Conservation (phyloP, 2,888 invertebrate genomes). For the Myathropa florea region DNA sequence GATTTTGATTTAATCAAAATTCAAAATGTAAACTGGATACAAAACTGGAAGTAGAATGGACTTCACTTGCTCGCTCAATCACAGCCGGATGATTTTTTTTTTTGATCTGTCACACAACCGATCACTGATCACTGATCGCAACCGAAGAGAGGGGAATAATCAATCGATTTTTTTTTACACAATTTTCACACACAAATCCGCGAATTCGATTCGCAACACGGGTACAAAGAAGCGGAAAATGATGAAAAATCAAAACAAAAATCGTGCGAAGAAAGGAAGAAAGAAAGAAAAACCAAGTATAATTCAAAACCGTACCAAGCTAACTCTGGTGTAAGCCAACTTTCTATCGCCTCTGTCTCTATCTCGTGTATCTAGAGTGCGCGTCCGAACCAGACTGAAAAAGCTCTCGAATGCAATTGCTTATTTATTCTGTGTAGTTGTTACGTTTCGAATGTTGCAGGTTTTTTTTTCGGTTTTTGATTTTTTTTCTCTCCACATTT, state of each 20-base stretch:
- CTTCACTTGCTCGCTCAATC: neutral
- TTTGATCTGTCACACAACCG: neutral
- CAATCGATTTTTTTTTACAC: neutral
- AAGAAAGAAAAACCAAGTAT: neutral
- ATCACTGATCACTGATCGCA: neutral
- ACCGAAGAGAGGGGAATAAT: neutral
- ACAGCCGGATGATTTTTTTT: neutral
- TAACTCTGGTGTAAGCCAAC: constrained; percentile 34
- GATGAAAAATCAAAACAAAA: neutral
- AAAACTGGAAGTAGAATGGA: neutral
- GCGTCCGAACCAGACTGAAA: constrained; percentile 66
- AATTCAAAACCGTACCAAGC: constrained; percentile 19
- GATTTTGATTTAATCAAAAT: constrained; percentile 33
- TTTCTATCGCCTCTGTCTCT: constrained; percentile 27
- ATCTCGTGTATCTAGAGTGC: constrained; percentile 50
- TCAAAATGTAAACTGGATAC: neutral
- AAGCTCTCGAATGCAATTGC: constrained; percentile 47
- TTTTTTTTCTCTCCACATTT: constrained; percentile 7
- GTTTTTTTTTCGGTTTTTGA: too few relatives aligned
- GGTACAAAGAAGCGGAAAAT: constrained; percentile 20
- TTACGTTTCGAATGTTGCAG: neutral
- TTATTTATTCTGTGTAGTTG: constrained; percentile 56
- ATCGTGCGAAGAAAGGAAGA: neutral
- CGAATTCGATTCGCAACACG: neutral
- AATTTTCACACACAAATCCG: constrained; percentile 11